Evolutionary conservation across 1,140 invertebrate genomes (phyloP).

Genomic region (Magallana gigas): DNA sequence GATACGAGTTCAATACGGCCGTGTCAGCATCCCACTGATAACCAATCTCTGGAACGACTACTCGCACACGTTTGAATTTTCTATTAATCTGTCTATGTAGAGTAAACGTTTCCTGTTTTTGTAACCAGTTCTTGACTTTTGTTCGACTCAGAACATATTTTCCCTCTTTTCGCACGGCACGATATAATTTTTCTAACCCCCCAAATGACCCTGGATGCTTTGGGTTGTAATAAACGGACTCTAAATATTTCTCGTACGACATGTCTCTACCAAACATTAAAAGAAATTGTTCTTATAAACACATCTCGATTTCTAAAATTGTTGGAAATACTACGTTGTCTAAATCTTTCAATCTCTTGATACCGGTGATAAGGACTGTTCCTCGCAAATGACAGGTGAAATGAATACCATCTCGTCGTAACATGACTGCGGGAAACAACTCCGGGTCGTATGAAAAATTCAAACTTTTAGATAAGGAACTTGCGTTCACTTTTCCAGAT

Average conservation of each 20-base stretch:
- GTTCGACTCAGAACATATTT: slow-evolving; percentile 52
- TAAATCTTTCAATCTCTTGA: slow-evolving; percentile 9
- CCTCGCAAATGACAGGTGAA: slow-evolving; percentile 43
- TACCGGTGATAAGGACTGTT: slow-evolving; percentile 45
- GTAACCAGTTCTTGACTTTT: slow-evolving; percentile 54
- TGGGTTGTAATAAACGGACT: slow-evolving; percentile 56
- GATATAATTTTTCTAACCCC: slow-evolving; percentile 51
- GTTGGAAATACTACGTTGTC: slow-evolving; percentile 14
- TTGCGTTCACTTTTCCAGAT: neutral
- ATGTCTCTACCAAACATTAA: neutral
- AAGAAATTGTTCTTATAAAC: slow-evolving; percentile 24
- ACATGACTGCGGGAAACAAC: slow-evolving; percentile 46
- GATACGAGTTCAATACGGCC: slow-evolving; percentile 45
- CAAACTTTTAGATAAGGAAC: neutral
- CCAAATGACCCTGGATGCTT: slow-evolving; percentile 43
- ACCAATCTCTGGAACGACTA: slow-evolving; percentile 49
- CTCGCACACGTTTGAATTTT: slow-evolving; percentile 48
- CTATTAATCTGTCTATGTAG: slow-evolving; percentile 50
- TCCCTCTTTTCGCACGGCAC: slow-evolving; percentile 47
- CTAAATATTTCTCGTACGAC: slow-evolving; percentile 43
- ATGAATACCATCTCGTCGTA: slow-evolving; percentile 39
- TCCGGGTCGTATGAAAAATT: slow-evolving; percentile 46
- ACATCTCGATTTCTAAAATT: neutral
- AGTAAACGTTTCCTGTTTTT: slow-evolving; percentile 51
- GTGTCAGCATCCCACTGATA: slow-evolving; percentile 58